Conservation (phyloP, 2,888 invertebrate species). For the Cryptosula pallasiana region DNA sequence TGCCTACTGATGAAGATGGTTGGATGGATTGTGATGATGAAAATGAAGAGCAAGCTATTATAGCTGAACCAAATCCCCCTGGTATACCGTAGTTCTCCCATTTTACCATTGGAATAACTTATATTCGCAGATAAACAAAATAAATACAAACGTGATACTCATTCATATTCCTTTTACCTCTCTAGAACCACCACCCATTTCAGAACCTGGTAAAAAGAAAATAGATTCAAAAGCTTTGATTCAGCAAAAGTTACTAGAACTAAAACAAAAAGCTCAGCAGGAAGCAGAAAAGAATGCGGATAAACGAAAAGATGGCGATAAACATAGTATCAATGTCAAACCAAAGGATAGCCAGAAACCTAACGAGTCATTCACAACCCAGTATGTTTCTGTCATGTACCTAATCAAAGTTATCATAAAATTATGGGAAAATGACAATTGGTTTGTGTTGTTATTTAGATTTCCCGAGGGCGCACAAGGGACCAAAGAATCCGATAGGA, state of each 20-base stretch:
- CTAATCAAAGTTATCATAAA: too few relatives aligned
- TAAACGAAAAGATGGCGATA: background rate
- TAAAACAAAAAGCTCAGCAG: background rate
- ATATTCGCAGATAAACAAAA: too few relatives aligned
- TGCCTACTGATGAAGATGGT: conserved; percentile 15
- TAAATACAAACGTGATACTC: too few relatives aligned
- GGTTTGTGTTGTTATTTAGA: too few relatives aligned
- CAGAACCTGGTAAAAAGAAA: background rate
- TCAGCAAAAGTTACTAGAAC: background rate
- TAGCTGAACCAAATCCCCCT: too few relatives aligned
- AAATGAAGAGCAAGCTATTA: background rate
- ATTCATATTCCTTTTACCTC: too few relatives aligned
- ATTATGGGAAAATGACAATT: too few relatives aligned
- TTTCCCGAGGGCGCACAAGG: background rate
- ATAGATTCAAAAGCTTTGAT: background rate
- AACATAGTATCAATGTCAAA: background rate
- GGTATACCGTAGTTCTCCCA: too few relatives aligned
- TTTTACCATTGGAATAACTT: too few relatives aligned
- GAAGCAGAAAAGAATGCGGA: conserved; percentile 13
- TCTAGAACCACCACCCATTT: too few relatives aligned
- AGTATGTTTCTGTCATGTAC: too few relatives aligned
- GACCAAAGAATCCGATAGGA: background rate
- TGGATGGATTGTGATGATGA: conserved; percentile 15
- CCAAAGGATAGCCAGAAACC: background rate
- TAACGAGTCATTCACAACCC: too few relatives aligned